Conservation (phyloP, 2,113 vertebrate species). For the Eudorcas thomsonii region DNA sequence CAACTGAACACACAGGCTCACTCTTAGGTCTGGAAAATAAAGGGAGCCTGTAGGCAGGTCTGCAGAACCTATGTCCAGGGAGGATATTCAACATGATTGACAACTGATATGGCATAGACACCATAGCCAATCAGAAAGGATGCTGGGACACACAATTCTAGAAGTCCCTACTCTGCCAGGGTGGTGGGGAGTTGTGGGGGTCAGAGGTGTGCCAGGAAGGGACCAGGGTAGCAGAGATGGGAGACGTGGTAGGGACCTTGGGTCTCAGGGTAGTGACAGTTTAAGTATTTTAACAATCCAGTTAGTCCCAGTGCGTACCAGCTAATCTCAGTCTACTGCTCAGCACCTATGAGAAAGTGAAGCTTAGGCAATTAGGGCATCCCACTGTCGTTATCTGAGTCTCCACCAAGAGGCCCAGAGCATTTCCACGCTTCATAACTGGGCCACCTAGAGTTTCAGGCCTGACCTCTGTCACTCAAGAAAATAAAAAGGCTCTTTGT, state of each 20-base stretch:
- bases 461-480: neutral
- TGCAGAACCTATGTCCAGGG: neutral
- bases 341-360: neutral
- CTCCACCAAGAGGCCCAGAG: neutral
- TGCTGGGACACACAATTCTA: neutral
- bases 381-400: neutral
- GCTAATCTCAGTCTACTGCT: neutral
- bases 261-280: neutral
- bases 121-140: neutral
- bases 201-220: neutral
- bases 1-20: constrained; percentile 81
- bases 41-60: neutral
- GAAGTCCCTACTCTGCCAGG: neutral
- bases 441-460: neutral
- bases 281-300: neutral
- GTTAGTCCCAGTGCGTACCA: accelerated
- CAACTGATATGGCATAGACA: neutral
- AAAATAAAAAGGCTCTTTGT: neutral
- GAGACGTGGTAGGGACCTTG: too few species aligned
- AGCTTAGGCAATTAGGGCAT: neutral
- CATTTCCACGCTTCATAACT: neutral
- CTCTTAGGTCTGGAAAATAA: neutral
- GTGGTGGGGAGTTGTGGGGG: neutral
- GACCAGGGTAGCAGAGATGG: neutral
- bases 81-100: neutral